Percentiles rank a stretch among this genome's conserved stretches.
phyloP scores from a whole-genome alignment of 2,888 invertebrate species.

The Tetramorium bicarinatum region DNA sequence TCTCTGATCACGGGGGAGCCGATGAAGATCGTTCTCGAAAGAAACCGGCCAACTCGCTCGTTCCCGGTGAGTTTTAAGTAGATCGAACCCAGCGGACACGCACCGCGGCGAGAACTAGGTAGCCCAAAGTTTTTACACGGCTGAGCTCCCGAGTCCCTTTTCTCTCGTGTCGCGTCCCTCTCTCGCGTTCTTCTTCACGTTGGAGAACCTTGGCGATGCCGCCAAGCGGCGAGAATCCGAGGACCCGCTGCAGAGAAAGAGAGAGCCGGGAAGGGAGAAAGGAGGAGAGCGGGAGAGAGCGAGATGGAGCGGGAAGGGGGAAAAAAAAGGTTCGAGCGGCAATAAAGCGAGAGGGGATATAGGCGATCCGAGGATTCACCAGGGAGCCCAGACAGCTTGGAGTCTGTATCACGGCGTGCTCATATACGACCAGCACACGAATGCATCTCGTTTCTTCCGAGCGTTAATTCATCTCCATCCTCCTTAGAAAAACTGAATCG shows the following conservation, averaged over 20 bases:
- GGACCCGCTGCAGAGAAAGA: conserved; percentile 56
- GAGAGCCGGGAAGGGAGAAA: conserved; percentile 62
- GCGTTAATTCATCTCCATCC: conserved; percentile 46
- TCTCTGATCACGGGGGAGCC: conserved; percentile 26
- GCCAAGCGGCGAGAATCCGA: conserved; percentile 72
- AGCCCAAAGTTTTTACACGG: conserved; percentile 78
- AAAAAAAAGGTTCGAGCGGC: conserved; percentile 69
- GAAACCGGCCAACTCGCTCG: conserved; percentile 26
- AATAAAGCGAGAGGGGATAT: conserved; percentile 76
- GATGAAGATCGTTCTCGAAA: conserved; percentile 32
- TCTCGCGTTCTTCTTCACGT: conserved; percentile 31
- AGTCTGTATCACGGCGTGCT: conserved; percentile 76
- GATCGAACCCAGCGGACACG: conserved; percentile 69
- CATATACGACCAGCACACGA: conserved; percentile 54
- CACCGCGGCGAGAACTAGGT: conserved; percentile 76
- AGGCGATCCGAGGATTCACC: conserved; percentile 79
- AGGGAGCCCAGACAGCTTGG: conserved; percentile 84
- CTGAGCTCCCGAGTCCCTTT: conserved; percentile 60
- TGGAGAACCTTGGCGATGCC: conserved; percentile 57
- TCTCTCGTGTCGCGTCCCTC: conserved; percentile 59
- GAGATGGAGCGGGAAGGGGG: conserved; percentile 16
- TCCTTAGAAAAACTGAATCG: not conserved
- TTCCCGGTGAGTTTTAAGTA: conserved; percentile 70
- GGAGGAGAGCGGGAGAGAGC: conserved; percentile 35
- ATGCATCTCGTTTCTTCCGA: conserved; percentile 56